Evolutionary conservation across 2,113 vertebrate genomes (phyloP).

Genomic region (Pheucticus melanocephalus): DNA sequence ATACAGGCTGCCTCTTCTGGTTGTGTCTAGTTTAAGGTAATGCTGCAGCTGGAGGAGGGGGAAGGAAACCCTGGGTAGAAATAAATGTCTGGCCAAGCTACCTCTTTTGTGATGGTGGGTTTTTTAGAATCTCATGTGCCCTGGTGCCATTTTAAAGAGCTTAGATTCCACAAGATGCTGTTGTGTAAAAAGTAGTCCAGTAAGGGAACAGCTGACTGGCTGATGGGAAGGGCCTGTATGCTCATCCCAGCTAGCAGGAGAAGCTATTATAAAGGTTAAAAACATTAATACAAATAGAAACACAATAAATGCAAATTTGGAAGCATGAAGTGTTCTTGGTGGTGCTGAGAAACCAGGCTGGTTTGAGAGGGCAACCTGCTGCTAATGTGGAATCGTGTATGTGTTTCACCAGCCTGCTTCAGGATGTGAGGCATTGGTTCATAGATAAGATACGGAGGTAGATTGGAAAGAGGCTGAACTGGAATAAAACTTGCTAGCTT

Average conservation of each 20-base stretch:
- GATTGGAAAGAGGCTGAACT: not conserved
- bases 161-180: not conserved
- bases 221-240: not conserved
- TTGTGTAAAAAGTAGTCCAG: not conserved
- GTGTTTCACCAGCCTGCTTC: not conserved
- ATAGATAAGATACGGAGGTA: not conserved
- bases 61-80: not conserved
- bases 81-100: accelerated
- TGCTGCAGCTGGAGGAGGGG: not conserved
- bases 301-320: not conserved
- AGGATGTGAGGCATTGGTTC: not conserved
- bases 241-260: not conserved
- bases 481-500: not conserved
- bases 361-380: not conserved
- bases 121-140: not conserved
- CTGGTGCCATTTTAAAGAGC: not conserved
- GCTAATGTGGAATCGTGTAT: not conserved
- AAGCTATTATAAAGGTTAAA: not conserved
- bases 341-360: not conserved
- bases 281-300: not conserved
- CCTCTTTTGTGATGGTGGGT: not conserved
- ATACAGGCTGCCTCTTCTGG: not conserved
- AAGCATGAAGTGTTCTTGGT: accelerated
- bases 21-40: not conserved
- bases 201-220: not conserved